Evolutionary conservation across 1,140 invertebrate species (phyloP).

Genomic region (Reticulitermes speratus): DNA sequence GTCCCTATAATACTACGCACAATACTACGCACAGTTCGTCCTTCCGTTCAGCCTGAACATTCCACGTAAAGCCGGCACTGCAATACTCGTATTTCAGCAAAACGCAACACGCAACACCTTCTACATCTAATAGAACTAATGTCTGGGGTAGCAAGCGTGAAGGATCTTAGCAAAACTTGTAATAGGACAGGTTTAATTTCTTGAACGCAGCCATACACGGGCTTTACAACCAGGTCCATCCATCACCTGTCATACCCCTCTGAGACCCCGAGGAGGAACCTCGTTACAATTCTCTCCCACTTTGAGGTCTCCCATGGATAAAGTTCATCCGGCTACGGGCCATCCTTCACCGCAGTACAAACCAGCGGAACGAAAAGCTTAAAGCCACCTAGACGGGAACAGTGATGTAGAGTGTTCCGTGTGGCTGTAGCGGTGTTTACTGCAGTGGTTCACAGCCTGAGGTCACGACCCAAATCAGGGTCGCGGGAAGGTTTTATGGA

Average conservation of each 20-base stretch:
- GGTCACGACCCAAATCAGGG: too few relatives aligned
- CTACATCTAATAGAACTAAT: too few relatives aligned
- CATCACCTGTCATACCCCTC: not conserved
- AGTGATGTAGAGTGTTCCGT: not conserved
- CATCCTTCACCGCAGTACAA: not conserved
- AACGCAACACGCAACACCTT: too few relatives aligned
- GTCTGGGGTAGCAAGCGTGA: too few relatives aligned
- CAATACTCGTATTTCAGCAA: too few relatives aligned
- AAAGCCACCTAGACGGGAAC: not conserved
- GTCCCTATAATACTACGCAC: too few relatives aligned
- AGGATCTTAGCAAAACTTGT: too few relatives aligned
- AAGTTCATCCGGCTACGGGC: not conserved
- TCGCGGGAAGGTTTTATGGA: too few relatives aligned
- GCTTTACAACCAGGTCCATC: not conserved
- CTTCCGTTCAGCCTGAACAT: too few relatives aligned
- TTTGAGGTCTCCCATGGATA: not conserved
- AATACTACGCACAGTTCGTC: too few relatives aligned
- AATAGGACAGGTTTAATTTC: not conserved
- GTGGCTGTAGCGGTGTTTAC: not conserved
- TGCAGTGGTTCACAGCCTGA: too few relatives aligned
- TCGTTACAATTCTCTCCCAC: not conserved
- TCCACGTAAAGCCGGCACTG: too few relatives aligned
- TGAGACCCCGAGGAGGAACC: not conserved
- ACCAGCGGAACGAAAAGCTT: constrained; percentile 2
- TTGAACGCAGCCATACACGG: not conserved